Base-by-base conservation (phyloP, 2,113 vertebrate species). In the Vulpes vulpes region DNA sequence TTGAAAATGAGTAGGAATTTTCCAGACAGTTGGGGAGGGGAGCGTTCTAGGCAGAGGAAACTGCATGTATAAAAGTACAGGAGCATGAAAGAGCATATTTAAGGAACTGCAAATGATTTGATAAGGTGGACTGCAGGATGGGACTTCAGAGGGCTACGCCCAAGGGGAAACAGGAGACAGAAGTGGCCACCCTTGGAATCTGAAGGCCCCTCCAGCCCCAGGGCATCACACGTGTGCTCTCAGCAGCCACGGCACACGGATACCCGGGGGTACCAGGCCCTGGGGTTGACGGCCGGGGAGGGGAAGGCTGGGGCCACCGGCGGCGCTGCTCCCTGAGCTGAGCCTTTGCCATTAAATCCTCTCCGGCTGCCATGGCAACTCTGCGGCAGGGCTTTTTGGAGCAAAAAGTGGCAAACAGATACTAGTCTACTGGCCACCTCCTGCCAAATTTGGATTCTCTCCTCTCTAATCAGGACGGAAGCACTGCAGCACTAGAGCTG, bases 361-460 rank as follows among this genome's bases (percentile, higher is more conserved):
- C 94, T 97, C 97, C 91, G 32, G 97, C 98, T 98, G 96, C 97
- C 97, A 98, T 98, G 94, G 97, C 93, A 98, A 98, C 98, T 96
- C 95, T 94, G 95, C 20, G 0, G 96, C 88, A 94, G 93, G 96
- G 95, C 85, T 97, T 92, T 98, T 69, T 95, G 96, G 97, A 97
- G 97, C 78, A 93, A 96, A 95, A 93, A 95, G 97, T 91, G 96
- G 97, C 95, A 92, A 98, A 95, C 94, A 94, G 97, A 92, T 93
- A 73, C 88, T 12, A 35, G 84, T 81, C 95, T 97, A 97, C 81
- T 89, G 97, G 96, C 81, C 49, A 19, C 97, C 96, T 96, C 97
- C 97, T 97, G 97, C 81, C 14, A 4, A 93, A 97, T 96, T 93
- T 97, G 97, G 96, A 97, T 91, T 69, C 94, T 96, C 76, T 97